Percentiles rank a stretch among this genome's conserved stretches.
These are phyloP conservation scores for Nasonovia ribisnigri DNA, from an alignment of 2,888 invertebrate genomes.

Conservation along the genomic window DNA sequence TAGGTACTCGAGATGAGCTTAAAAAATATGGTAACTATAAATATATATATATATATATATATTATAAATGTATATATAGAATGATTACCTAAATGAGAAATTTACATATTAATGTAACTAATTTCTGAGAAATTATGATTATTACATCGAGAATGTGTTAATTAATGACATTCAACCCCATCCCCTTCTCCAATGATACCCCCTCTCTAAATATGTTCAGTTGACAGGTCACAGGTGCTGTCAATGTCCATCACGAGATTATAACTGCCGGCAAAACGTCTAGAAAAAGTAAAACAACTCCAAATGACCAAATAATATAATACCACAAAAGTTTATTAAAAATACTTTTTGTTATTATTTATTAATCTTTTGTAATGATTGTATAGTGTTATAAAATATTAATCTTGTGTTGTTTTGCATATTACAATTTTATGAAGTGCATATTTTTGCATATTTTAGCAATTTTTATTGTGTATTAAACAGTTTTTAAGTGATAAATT, in stretches of 20 bases:
- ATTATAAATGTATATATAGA: no score
- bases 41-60: no score
- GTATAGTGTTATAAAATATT: background rate
- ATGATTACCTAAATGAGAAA: background rate
- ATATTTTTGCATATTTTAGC: background rate
- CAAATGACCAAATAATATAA: background rate
- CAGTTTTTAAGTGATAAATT: background rate
- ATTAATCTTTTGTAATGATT: background rate
- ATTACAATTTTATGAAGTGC: background rate
- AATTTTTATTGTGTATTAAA: background rate
- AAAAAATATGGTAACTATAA: background rate
- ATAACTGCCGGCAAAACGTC: background rate
- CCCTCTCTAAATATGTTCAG: background rate
- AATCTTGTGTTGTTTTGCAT: background rate
- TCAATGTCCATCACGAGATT: background rate
- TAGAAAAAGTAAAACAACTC: background rate
- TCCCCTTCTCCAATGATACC: background rate
- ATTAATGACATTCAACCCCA: background rate
- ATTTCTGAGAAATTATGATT: background rate
- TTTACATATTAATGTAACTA: constrained; percentile 1
- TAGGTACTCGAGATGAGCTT: no score
- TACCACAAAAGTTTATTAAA: background rate
- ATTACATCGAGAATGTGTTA: background rate
- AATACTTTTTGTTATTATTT: background rate
- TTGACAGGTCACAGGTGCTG: background rate